phyloP scores from a whole-genome alignment of 2,888 invertebrate species.

The Leptopterna dolabrata region DNA sequence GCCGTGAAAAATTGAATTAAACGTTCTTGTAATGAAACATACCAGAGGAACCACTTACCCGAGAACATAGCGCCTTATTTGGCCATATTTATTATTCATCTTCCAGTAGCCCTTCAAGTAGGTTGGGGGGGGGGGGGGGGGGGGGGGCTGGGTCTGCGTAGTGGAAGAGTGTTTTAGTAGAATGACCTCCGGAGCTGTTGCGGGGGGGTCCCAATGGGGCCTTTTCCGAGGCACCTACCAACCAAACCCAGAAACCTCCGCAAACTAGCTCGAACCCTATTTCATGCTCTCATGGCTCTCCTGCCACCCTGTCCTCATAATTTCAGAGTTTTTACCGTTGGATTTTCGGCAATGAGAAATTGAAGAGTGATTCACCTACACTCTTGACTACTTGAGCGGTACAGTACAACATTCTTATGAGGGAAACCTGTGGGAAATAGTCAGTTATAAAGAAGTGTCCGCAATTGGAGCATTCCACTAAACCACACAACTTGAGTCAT shows the following conservation, averaged over 20 bases:
- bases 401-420: too few relatives aligned
- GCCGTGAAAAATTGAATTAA: too few relatives aligned
- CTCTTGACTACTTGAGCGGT: neutral
- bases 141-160: neutral
- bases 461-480: too few relatives aligned
- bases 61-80: neutral
- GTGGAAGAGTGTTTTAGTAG: neutral
- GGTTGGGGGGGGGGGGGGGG: neutral
- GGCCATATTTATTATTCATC: neutral
- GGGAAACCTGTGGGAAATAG: neutral
- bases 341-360: neutral
- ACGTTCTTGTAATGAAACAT: neutral
- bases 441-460: too few relatives aligned
- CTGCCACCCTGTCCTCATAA: neutral
- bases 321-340: neutral
- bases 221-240: neutral
- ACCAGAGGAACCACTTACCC: neutral
- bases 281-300: neutral
- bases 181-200: neutral
- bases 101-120: neutral
- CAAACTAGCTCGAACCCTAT: neutral
- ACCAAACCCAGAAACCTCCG: neutral
- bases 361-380: neutral
- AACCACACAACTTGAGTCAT: too few relatives aligned
- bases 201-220: neutral